Base-by-base conservation (phyloP, 2,113 vertebrate species). In the Salvelinus fontinalis region DNA sequence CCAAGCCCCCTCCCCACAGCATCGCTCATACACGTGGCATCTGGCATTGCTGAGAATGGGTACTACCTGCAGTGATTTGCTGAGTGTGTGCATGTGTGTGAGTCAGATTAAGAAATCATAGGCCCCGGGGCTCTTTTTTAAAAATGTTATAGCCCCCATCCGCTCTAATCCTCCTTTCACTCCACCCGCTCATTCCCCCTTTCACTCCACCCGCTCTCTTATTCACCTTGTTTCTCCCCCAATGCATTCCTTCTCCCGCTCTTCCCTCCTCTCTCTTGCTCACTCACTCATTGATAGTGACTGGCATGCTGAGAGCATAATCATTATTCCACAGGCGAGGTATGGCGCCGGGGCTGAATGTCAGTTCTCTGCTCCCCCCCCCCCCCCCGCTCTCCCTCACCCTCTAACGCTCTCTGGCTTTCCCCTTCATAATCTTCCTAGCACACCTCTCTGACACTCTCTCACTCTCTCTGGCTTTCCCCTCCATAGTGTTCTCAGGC, bases 241-340 rank as follows among this genome's bases (percentile, higher is more conserved):
- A 44, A 44, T 44, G 39, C 29, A 18, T 18, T 44, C 39, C 39
- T 44, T 9, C 39, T 44, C 39, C 39, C 11, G 2, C 39, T 44
- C 39, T 44, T 12, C 79, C 34, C 75, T 74, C 71, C 51, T 69
- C 71, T 16, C 39, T 44, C 67, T 76, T 75, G 54, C 29, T 84
- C 83, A 12, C 83, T 87, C 85, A 70, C 79, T 86, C 87, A 90
- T 89, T 89, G 85, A 89, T 87, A 81, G 91, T 89, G 91, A 89
- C 75, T 73, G 14, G 90, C 84, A 89, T 92, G 83, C 83, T 70
- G 83, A 92, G 84, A 31, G 22, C 57, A 89, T 90, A 67, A 90
- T 92, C 86, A 72, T 87, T 84, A 91, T 92, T 90, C 89, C 75
- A 80, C 69, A 26, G 66, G 87, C 75, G 48, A 79, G n/a, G 80